Evolutionary conservation across 2,797 vertebrate species (phyloP).

Genomic region (Phrynocephalus guinanensis): DNA sequence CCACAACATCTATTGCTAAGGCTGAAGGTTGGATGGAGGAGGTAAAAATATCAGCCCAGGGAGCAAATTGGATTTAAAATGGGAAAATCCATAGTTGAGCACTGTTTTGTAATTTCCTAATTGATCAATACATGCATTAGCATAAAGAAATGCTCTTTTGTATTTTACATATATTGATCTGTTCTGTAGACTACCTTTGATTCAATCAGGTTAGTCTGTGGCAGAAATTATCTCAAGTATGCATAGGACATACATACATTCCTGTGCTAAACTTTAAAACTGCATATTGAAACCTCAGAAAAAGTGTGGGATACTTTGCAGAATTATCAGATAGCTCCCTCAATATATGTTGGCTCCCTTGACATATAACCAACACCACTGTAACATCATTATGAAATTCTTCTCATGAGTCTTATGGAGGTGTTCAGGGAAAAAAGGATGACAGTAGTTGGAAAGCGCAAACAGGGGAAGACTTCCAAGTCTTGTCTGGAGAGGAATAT

Average conservation of each 20-base stretch:
- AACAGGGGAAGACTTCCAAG: too few species aligned
- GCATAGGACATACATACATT: not conserved
- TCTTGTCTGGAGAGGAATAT: too few species aligned
- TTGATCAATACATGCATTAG: not conserved
- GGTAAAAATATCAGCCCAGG: not conserved
- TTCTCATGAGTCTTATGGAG: not conserved
- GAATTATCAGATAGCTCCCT: not conserved
- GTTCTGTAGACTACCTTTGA: not conserved
- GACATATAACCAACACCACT: too few species aligned
- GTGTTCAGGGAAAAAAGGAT: too few species aligned
- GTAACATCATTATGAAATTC: not conserved
- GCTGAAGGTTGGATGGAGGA: not conserved
- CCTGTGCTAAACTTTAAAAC: not conserved
- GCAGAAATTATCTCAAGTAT: not conserved
- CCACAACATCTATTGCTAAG: not conserved
- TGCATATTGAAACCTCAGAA: not conserved
- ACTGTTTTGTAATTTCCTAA: not conserved
- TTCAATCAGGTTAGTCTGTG: not conserved
- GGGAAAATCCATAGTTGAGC: not conserved
- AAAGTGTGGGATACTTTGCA: not conserved
- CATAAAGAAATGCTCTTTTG: not conserved
- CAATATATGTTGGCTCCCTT: not conserved
- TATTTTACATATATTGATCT: not conserved
- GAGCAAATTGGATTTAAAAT: not conserved
- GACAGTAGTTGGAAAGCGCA: too few species aligned